These are phyloP conservation scores for Rhinella marina DNA, from an alignment of 2,797 vertebrate genomes.

Conservation along the genomic window DNA sequence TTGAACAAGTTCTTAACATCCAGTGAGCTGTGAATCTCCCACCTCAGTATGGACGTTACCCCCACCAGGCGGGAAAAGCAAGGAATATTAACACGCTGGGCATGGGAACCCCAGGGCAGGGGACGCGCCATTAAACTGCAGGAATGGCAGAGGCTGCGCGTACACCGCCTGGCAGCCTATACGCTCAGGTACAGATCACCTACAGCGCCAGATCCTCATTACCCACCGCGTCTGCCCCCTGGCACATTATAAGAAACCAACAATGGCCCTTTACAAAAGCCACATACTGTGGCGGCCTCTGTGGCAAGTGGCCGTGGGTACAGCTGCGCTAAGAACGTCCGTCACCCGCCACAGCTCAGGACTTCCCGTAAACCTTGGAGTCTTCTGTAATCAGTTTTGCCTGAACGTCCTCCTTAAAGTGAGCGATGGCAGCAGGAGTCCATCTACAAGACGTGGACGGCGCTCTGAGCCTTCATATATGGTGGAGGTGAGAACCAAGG, in stretches of 20 bases:
- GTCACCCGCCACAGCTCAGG: neutral
- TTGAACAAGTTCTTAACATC: constrained; percentile 33
- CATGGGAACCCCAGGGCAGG: neutral
- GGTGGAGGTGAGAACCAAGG: neutral
- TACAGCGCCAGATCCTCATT: neutral
- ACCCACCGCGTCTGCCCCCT: neutral
- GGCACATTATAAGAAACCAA: neutral
- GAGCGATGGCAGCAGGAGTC: too few species aligned
- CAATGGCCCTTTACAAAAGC: neutral
- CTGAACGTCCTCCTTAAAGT: neutral
- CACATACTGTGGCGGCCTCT: neutral
- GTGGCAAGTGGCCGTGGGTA: neutral
- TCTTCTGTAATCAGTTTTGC: neutral
- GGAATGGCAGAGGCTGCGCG: constrained; percentile 34
- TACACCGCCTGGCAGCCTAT: neutral
- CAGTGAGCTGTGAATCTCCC: constrained; percentile 16
- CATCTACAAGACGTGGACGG: neutral
- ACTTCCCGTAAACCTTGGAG: neutral
- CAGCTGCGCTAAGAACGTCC: too few species aligned
- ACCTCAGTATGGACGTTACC: neutral
- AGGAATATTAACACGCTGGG: neutral
- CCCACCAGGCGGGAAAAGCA: neutral
- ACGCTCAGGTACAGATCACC: too few species aligned
- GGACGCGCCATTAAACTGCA: constrained; percentile 28
- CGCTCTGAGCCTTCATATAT: too few species aligned